Conservation (phyloP, 2,113 vertebrate genomes). For the Neotoma lepida region DNA sequence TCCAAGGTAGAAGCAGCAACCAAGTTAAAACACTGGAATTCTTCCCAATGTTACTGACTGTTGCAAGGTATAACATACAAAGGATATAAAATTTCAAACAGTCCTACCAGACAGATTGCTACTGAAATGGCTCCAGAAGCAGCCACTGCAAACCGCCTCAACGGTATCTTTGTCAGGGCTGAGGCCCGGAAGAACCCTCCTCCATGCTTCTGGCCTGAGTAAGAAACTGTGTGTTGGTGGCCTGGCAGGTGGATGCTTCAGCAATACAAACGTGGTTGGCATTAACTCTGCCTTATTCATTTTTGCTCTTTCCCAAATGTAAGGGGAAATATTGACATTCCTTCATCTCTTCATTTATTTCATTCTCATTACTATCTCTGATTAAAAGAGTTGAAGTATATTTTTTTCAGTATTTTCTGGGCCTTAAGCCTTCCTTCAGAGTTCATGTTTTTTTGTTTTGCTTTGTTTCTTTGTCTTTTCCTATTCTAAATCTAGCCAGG, state of each 20-base stretch:
- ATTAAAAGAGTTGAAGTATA: neutral
- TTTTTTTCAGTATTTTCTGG: neutral
- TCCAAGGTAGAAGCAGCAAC: slow-evolving; percentile 20
- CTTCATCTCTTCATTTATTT: slow-evolving; percentile 40
- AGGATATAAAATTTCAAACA: slow-evolving; percentile 34
- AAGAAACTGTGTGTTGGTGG: neutral
- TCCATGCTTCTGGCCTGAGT: neutral
- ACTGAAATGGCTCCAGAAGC: neutral
- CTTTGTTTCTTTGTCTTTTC: neutral
- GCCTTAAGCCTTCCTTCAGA: neutral
- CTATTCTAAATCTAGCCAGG: neutral
- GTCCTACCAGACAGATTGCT: neutral
- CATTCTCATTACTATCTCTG: slow-evolving; percentile 21
- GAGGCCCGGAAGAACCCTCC: neutral
- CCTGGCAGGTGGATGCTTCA: neutral
- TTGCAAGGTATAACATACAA: slow-evolving; percentile 1
- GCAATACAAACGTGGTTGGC: slow-evolving; percentile 19
- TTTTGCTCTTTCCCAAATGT: neutral
- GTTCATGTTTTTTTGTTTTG: no score
- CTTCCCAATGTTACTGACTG: neutral
- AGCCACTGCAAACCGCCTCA: neutral
- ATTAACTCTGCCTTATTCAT: neutral
- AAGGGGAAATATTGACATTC: neutral
- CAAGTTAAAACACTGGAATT: neutral
- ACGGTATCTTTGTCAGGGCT: neutral